These are phyloP conservation scores for Muscicapa striata DNA, from an alignment of 2,797 vertebrate genomes.

Conservation along the genomic window DNA sequence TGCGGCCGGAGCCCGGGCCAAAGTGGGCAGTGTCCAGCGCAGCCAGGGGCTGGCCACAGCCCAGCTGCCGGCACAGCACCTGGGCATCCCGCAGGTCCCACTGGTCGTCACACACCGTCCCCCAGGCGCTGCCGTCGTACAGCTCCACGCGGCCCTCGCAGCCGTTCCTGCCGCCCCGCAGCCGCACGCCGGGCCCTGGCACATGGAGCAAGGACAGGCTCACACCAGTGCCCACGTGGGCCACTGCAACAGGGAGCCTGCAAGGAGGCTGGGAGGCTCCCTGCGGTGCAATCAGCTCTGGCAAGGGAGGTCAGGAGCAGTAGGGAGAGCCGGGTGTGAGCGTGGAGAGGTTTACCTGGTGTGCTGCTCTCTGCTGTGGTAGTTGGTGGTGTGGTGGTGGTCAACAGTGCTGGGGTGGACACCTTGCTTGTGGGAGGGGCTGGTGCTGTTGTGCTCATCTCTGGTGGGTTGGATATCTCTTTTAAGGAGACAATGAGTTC, in stretches of 20 bases:
- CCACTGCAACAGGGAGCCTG: not conserved
- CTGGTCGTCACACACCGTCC: conserved; percentile 58
- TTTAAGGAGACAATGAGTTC: not conserved
- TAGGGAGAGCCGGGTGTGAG: not conserved
- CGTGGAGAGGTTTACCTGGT: not conserved
- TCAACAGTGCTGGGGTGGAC: not conserved
- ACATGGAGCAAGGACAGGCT: too few species aligned
- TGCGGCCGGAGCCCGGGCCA: not conserved
- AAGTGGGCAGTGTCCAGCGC: too few species aligned
- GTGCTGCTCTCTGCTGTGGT: not conserved
- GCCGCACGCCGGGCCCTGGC: not conserved
- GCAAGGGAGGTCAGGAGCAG: not conserved
- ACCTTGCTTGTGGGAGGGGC: too few species aligned
- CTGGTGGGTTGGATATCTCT: too few species aligned
- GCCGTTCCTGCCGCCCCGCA: not conserved
- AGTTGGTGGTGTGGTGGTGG: accelerated
- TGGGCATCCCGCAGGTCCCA: conserved; percentile 41
- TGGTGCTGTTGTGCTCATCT: not conserved
- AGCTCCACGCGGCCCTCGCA: conserved; percentile 72
- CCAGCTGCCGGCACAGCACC: conserved; percentile 64
- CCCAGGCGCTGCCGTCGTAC: conserved; percentile 15
- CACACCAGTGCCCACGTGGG: too few species aligned
- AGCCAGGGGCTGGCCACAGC: conserved; percentile 41
- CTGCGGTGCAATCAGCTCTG: not conserved
- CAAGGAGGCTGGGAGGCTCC: not conserved